Evolutionary conservation across 2,113 vertebrate species (phyloP), one percentile per base, ranked within the genome.

Genomic region (Passer montanus): DNA sequence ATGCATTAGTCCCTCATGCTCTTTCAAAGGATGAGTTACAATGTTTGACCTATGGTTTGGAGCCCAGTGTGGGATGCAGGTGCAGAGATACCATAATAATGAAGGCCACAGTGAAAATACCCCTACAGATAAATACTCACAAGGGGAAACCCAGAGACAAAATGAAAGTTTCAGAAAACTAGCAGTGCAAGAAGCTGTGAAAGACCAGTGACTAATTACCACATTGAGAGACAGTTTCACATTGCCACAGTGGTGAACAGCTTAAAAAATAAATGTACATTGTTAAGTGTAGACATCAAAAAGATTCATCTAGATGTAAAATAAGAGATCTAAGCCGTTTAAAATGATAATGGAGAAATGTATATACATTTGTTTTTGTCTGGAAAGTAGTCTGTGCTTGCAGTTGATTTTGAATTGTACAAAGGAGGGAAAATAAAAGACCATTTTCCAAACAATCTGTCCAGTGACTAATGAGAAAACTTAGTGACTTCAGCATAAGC

Each of bases 91-190:
- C 4, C 20, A 33, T 50, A 80, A 73, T 37, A 85, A 77, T 35
- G 30, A 64, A 50, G 39, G 21, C 27, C 20, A 28, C 37, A 26
- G 22, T 86, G 33, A 83, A 93, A 90, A 87, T 41, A 81, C 4
- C 14, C 18, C 2, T 18, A 37, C 15, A 77, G 49, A 74, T 74
- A 83, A 94, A 88, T 58, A 75, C 11, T 66, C 70, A 77, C 67
- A 68, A 37, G 30, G 41, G 60, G 44, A 19, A 90, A 67, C 16
- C 11, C 30, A 37, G 59, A 63, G 27, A 77, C 35, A 72, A 89
- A 93, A 90, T 64, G 22, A 63, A 78, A 60, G 28, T 74, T 86
- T 96, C 73, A 87, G 44, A 95, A 89, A 86, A 64, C 31, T 20
- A 53, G 19, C 44, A 78, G 16, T 84, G 26, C 52, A 64, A 90